These are phyloP conservation scores for Micronycteris hirsuta DNA, from an alignment of 2,113 vertebrate species.

Conservation along the genomic window DNA sequence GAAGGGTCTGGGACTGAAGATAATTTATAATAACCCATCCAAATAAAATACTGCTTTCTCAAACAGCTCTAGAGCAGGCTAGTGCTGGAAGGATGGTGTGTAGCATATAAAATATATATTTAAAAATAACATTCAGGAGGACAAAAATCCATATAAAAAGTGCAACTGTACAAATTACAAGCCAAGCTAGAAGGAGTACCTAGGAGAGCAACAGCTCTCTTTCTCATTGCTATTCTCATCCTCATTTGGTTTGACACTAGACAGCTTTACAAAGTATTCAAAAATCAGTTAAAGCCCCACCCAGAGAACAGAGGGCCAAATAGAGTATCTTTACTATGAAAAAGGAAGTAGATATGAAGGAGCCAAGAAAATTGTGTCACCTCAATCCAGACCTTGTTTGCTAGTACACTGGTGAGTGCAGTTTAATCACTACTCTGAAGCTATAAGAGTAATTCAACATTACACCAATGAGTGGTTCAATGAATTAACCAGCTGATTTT, in stretches of 20 bases:
- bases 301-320: slow-evolving; percentile 18
- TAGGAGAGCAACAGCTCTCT: slow-evolving; percentile 41
- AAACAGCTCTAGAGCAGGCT: slow-evolving; percentile 9
- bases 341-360: slow-evolving; percentile 12
- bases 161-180: slow-evolving; percentile 55
- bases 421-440: slow-evolving; percentile 7
- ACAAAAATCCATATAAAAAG: slow-evolving; percentile 31
- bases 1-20: slow-evolving; percentile 88
- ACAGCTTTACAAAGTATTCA: slow-evolving; percentile 39
- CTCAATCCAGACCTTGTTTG: background rate
- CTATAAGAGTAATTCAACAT: slow-evolving; percentile 42
- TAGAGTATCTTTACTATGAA: background rate
- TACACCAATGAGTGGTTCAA: slow-evolving; percentile 22
- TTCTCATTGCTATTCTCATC: background rate
- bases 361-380: background rate
- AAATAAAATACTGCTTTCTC: slow-evolving; percentile 50
- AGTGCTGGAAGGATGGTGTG: slow-evolving; percentile 52
- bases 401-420: background rate
- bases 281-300: background rate
- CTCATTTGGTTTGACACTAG: background rate
- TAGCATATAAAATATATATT: slow-evolving; percentile 61
- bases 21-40: slow-evolving; percentile 72
- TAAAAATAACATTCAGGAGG: background rate
- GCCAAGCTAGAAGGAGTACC: slow-evolving; percentile 13
- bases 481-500: slow-evolving; percentile 13